Percentiles rank a stretch among this genome's conserved stretches.
phyloP scores from a whole-genome alignment of 2,113 vertebrate genomes.

The Antennarius striatus region DNA sequence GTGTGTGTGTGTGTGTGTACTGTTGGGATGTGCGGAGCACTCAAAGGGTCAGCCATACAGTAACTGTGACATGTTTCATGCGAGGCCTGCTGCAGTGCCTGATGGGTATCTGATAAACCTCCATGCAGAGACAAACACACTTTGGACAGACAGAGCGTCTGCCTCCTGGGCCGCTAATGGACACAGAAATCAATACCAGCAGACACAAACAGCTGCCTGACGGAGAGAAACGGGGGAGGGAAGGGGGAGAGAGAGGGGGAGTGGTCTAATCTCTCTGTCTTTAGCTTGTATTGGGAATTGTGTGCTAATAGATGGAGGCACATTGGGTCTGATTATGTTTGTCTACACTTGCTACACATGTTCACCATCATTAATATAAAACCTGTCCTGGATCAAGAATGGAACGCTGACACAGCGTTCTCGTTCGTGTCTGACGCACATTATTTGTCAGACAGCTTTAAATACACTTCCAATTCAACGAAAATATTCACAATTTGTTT shows the following conservation, averaged over 20 bases:
- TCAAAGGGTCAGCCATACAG: background rate
- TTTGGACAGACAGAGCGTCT: conserved; percentile 74
- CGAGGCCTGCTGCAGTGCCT: conserved; percentile 44
- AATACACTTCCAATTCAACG: too few relatives aligned
- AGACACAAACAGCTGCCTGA: conserved; percentile 62
- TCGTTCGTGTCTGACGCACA: too few relatives aligned
- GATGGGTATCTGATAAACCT: conserved; percentile 58
- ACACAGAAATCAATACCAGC: conserved; percentile 76
- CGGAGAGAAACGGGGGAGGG: conserved; percentile 1
- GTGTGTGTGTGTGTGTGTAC: too few relatives aligned
- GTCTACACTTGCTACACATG: too few relatives aligned
- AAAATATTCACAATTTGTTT: too few relatives aligned
- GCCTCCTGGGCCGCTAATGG: conserved; percentile 81
- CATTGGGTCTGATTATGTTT: too few relatives aligned
- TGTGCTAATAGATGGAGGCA: conserved; percentile 5
- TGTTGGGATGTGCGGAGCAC: background rate
- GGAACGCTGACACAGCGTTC: too few relatives aligned
- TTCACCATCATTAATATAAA: too few relatives aligned
- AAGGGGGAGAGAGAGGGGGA: conserved; percentile 31
- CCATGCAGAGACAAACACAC: conserved; percentile 49
- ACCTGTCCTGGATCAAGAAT: too few relatives aligned
- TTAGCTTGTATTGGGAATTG: conserved; percentile 37
- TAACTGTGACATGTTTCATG: conserved; percentile 36
- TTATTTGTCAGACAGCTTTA: too few relatives aligned
- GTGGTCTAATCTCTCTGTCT: conserved; percentile 28